Percentiles rank a stretch among this genome's conserved stretches.
phyloP scores from a whole-genome alignment of 2,797 vertebrate genomes.

The Pipistrellus kuhlii region DNA sequence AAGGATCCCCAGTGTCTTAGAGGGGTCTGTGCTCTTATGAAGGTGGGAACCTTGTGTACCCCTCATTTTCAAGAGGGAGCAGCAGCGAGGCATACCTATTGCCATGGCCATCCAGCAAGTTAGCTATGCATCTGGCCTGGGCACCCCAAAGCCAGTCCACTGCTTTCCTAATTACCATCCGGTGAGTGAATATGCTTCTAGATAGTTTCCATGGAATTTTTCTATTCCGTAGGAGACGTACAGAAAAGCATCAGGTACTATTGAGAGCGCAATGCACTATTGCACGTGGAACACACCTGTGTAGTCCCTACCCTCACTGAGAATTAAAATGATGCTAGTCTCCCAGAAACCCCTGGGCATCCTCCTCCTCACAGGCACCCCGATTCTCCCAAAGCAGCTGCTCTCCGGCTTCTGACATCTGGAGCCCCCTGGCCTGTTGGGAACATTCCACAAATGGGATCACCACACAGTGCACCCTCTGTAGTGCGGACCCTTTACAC shows the following conservation, averaged over 20 bases:
- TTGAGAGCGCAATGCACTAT: fast-evolving
- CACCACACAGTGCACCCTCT: fast-evolving
- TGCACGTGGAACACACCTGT: neutral
- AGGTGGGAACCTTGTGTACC: neutral
- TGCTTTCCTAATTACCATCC: fast-evolving
- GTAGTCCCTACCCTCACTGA: no score
- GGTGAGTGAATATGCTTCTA: neutral
- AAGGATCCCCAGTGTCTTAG: neutral
- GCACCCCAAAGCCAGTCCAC: no score
- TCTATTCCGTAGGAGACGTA: neutral
- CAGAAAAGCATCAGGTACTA: neutral
- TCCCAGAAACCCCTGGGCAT: neutral
- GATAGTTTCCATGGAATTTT: neutral
- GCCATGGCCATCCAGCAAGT: neutral
- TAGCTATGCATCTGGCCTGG: neutral
- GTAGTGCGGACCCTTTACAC: fast-evolving
- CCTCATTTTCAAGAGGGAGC: neutral
- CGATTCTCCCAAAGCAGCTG: neutral
- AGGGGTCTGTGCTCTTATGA: neutral
- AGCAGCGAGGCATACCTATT: neutral
- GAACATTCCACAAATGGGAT: fast-evolving
- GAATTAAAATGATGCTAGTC: no score
- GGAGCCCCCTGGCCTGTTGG: neutral
- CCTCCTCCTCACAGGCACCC: fast-evolving
- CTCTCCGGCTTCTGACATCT: neutral